Base-by-base conservation (phyloP, 1,140 invertebrate species). In the Calosoma granatense region DNA sequence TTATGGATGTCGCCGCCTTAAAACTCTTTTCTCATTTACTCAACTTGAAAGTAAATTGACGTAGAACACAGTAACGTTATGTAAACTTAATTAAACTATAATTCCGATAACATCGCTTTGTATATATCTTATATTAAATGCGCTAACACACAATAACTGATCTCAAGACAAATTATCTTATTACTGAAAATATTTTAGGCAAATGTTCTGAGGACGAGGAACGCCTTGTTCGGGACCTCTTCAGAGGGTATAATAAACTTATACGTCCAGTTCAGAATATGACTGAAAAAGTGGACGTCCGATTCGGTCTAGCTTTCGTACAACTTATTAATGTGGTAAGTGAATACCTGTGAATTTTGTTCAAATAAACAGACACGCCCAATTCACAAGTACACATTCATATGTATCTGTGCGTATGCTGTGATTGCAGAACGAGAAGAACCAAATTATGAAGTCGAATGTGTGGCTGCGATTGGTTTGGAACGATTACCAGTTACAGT, bases 361-460 rank as follows among this genome's bases (percentile, higher is more conserved):
- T 47, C 9, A 47, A 47, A 47, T 17, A 17, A 47, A 17, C 6
- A 12, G 41, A 47, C 41, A 47, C 41, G 41, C 41, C 41, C 41
- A 47, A 47, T 17, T 47, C 15, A 11, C 17, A 47, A 11, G 17
- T 47, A 47, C 15, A 3, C 17, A 17, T 12, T 4, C 17, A n/a
- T n/a, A n/a, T n/a, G 17, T 47, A 11, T 17, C 6, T 47, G 9
- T 36, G n/a, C n/a, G 26, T 36, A 36, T 36, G n/a, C n/a, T 55
- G 51, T 51, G 43, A 21, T 70, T 86, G 60, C 78, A 98, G 95
- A 97, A 98, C 70, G 95, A 98, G 76, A 97, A 97, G 74, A 97
- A 96, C 78, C 94, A 98, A 80, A 95, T 98, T 67, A 97, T 97
- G 94, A 98, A 97, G 76, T 95, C 94, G 9, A 98, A 98, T 73